Evolutionary conservation across 1,140 invertebrate genomes (phyloP), one percentile per base, ranked within the genome.

Genomic region (Drosophila simulans): DNA sequence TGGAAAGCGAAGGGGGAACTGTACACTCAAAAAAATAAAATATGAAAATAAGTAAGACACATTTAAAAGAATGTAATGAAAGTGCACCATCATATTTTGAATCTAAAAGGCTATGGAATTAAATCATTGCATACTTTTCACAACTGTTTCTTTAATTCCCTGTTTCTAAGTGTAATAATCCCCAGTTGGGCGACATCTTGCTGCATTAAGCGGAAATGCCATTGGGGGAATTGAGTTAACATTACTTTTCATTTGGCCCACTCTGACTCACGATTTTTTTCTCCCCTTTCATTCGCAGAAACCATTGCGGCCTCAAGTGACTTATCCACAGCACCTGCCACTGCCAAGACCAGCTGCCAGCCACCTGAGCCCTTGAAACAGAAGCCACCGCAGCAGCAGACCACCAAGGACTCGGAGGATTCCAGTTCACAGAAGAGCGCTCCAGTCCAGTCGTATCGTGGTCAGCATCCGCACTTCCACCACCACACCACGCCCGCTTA

Each of bases 311-410:
- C 84, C 77, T 89, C 85, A 66, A 90, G 85, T 85, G 85, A 90
- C 85, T 85, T 90, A 82, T 89, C 83, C 63, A 76, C 83, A 79
- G 77, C 77, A 85, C 80, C 89, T 77, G 88, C 86, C 91, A 92
- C 91, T 92, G 91, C 91, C 91, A 91, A 90, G 79, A 70, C 72
- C 54, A 91, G 84, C 91, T 92, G 91, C 91, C 91, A 92, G 71
- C 78, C 74, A 73, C 56, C 63, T 55, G 56, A 76, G 55, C 56
- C 63, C 25, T 54, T 63, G 56, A 52, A 72, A 45, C 68, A 12
- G 20, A 48, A 70, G 20, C 31, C n/a, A 11, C 25, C 48, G 27
- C n/a, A 77, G 56, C 60, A 74, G 37, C 73, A 68, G 51, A 48
- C 48, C 80, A 80, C 43, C 56, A 73, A 56, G 39, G 40, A 45